Percentiles rank a stretch among this genome's conserved stretches.
Conservation (phyloP, 2,888 invertebrate species). For the Pherbina coryleti region DNA sequence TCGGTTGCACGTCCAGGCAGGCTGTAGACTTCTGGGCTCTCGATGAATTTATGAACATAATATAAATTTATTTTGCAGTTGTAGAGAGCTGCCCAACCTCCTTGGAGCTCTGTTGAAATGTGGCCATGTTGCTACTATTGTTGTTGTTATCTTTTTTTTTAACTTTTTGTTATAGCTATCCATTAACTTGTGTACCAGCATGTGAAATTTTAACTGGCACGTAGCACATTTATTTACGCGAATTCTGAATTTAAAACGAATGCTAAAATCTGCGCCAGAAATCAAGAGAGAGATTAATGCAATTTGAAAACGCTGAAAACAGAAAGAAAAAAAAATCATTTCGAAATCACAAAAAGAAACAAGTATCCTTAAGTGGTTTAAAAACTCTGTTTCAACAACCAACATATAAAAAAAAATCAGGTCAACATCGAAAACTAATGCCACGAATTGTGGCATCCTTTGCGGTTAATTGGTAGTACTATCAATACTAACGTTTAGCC, state of each 20-base stretch:
- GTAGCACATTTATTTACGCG: conserved; percentile 60
- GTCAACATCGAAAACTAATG: no score
- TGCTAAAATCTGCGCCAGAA: conserved; percentile 54
- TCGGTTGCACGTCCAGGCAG: conserved; percentile 2
- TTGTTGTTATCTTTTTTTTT: neutral
- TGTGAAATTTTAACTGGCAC: conserved; percentile 20
- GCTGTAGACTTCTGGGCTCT: conserved; percentile 42
- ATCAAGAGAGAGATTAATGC: conserved; percentile 28
- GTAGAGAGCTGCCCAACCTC: neutral
- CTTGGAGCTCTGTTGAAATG: conserved; percentile 27
- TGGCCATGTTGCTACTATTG: conserved; percentile 29
- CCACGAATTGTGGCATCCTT: no score
- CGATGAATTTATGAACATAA: conserved; percentile 67
- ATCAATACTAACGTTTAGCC: no score
- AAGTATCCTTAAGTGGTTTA: no score
- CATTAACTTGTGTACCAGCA: neutral
- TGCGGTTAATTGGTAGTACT: no score
- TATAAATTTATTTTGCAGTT: conserved; percentile 64
- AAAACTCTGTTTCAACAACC: no score
- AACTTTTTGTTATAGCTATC: neutral
- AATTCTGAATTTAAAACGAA: conserved; percentile 64
- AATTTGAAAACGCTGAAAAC: conserved; percentile 1
- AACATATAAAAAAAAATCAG: no score
- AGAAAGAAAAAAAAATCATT: no score
- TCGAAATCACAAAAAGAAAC: neutral